A percentile compares a stretch with the other conserved stretches of the same genome.
Conservation (phyloP, 2,797 vertebrate genomes). For the Periophthalmus magnuspinnatus region DNA sequence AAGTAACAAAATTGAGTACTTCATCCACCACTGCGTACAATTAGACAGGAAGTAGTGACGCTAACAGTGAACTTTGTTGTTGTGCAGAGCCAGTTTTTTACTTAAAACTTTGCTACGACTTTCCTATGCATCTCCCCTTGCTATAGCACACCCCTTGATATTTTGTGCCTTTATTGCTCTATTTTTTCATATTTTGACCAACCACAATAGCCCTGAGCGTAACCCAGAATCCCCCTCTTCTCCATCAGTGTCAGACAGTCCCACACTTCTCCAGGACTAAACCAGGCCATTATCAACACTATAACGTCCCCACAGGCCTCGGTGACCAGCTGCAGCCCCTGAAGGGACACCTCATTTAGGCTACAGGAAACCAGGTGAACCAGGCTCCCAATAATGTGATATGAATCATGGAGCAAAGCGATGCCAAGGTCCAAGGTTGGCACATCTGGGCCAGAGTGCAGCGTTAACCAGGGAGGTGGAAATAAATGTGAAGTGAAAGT, state of each 20-base stretch:
- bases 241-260: slow-evolving; percentile 54
- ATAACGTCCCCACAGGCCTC: slow-evolving; percentile 42
- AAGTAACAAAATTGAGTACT: no score
- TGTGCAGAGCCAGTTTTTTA: background rate
- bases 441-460: background rate
- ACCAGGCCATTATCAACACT: slow-evolving; percentile 41
- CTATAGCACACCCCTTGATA: slow-evolving; percentile 14
- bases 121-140: slow-evolving; percentile 16
- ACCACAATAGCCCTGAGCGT: slow-evolving; percentile 35
- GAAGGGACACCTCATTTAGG: slow-evolving; percentile 41
- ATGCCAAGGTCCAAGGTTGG: slow-evolving; percentile 14
- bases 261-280: slow-evolving; percentile 48
- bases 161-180: slow-evolving; percentile 31
- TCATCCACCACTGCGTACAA: no score
- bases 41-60: no score
- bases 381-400: slow-evolving; percentile 11
- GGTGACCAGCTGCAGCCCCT: slow-evolving; percentile 37
- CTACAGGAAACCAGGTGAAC: slow-evolving; percentile 13
- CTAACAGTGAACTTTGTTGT: no score
- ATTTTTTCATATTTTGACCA: slow-evolving; percentile 44
- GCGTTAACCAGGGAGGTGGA: background rate
- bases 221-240: slow-evolving; percentile 28
- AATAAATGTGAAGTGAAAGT: background rate
- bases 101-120: slow-evolving; percentile 4
- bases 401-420: slow-evolving; percentile 11